These are phyloP conservation scores for Phyllopteryx taeniolatus DNA, from an alignment of 2,113 vertebrate species.

Conservation along the genomic window DNA sequence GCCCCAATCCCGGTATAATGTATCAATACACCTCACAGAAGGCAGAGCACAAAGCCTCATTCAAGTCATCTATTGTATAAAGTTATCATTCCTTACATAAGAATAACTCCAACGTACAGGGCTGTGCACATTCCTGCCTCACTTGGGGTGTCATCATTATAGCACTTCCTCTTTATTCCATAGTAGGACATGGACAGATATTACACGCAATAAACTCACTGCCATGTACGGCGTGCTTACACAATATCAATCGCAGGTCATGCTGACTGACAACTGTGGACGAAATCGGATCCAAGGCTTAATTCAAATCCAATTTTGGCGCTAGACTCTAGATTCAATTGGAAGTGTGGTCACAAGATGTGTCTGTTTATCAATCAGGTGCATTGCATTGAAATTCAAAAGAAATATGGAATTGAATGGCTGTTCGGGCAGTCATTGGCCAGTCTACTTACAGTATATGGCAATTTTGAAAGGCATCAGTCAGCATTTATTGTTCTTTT, in stretches of 20 bases:
- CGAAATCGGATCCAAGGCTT: background rate
- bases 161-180: background rate
- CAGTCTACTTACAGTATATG: too few relatives aligned
- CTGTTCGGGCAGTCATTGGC: too few relatives aligned
- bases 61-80: background rate
- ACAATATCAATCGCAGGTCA: background rate
- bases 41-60: background rate
- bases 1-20: constrained; percentile 5
- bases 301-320: background rate
- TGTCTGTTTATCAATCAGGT: background rate
- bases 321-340: background rate
- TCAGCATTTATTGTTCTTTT: too few relatives aligned
- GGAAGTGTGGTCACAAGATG: background rate
- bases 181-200: background rate
- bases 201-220: background rate
- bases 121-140: background rate
- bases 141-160: background rate
- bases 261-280: background rate
- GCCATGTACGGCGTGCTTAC: background rate
- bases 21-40: background rate
- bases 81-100: background rate
- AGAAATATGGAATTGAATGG: too few relatives aligned
- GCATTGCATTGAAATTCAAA: background rate
- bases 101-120: background rate
- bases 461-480: too few relatives aligned